Percentiles rank a stretch among this genome's conserved stretches.
phyloP scores from a whole-genome alignment of 1,140 invertebrate genomes.

The Lysiphlebus fabarum region DNA sequence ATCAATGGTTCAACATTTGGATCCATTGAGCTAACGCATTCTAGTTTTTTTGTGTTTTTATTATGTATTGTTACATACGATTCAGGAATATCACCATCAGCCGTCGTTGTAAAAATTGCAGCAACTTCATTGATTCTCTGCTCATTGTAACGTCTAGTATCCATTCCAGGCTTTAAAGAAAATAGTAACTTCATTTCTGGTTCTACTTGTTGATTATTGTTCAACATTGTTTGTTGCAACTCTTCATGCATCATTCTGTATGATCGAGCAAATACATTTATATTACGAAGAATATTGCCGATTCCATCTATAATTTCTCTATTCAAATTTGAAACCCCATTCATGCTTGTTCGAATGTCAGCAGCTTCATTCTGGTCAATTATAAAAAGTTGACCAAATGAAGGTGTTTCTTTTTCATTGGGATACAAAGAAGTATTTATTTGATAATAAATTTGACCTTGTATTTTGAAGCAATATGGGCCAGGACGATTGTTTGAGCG shows the following conservation, averaged over 20 bases:
- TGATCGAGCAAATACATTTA: too few species aligned
- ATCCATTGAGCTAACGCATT: conserved; percentile 19
- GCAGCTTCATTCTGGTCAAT: conserved; percentile 1
- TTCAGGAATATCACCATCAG: conserved; percentile 21
- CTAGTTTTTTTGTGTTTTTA: conserved; percentile 17
- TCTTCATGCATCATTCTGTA: too few species aligned
- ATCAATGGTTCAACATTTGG: conserved; percentile 19
- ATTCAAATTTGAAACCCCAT: too few species aligned
- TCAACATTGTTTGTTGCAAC: too few species aligned
- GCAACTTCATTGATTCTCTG: conserved; percentile 21
- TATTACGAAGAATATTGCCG: too few species aligned
- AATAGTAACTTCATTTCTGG: conserved; percentile 19
- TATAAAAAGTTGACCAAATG: conserved; percentile 20
- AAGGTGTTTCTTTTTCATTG: conserved; percentile 9
- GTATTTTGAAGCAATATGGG: too few species aligned
- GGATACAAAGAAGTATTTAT: conserved; percentile 7
- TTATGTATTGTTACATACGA: conserved; percentile 20
- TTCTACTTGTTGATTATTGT: not conserved
- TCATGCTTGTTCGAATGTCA: not conserved
- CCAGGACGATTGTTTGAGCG: too few species aligned
- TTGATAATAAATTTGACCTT: too few species aligned
- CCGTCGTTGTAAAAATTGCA: conserved; percentile 20
- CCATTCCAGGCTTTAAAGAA: conserved; percentile 17
- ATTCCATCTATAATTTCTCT: too few species aligned
- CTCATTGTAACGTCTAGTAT: conserved; percentile 17